Percentiles rank a stretch among this genome's conserved stretches.
Evolutionary conservation across 2,888 invertebrate species (phyloP).

Genomic region (Beris chalybata): DNA sequence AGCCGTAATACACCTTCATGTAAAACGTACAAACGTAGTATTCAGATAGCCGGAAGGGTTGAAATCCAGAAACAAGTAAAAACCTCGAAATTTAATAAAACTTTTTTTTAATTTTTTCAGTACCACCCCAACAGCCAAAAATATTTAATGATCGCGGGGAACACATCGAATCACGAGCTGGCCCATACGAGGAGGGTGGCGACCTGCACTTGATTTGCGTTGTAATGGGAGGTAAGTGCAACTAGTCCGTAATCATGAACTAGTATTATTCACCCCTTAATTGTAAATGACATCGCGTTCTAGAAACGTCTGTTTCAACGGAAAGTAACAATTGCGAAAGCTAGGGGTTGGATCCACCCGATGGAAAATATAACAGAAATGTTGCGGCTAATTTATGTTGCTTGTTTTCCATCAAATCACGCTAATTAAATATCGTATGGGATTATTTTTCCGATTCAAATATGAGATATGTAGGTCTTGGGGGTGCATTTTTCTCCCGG

Average conservation of each 20-base stretch:
- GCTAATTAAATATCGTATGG: conserved; percentile 34
- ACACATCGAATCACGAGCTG: conserved; percentile 63
- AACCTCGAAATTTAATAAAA: too few species aligned
- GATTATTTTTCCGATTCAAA: conserved; percentile 2
- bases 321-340: not conserved
- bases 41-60: too few species aligned
- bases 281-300: not conserved
- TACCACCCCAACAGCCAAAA: conserved; percentile 70
- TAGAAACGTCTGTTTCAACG: not conserved
- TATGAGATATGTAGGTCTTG: too few species aligned
- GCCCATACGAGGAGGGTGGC: conserved; percentile 72
- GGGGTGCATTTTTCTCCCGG: too few species aligned
- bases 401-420: conserved; percentile 37
- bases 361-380: conserved; percentile 25
- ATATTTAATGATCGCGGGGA: conserved; percentile 70
- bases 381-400: conserved; percentile 28
- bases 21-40: too few species aligned
- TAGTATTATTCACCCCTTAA: not conserved
- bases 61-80: too few species aligned
- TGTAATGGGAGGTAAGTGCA: conserved; percentile 69
- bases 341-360: too few species aligned
- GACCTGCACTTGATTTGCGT: conserved; percentile 71
- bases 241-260: not conserved
- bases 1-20: too few species aligned
- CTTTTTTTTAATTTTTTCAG: conserved; percentile 56